A percentile compares a stretch with the other conserved stretches of the same genome.
phyloP scores from a whole-genome alignment of 2,113 vertebrate genomes.

The Seriola rivoliana region DNA sequence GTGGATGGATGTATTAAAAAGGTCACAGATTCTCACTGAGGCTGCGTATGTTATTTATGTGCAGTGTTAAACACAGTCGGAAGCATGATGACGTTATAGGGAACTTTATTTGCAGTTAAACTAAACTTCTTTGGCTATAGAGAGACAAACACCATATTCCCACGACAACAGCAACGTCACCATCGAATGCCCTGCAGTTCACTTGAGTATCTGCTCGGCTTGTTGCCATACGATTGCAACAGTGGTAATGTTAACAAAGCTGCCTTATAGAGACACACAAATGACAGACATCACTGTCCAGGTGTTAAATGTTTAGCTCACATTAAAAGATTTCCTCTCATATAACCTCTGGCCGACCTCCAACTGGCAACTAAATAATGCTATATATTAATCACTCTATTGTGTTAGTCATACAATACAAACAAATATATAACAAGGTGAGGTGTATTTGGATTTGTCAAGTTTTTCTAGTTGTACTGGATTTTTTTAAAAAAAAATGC shows the following conservation, averaged over 20 bases:
- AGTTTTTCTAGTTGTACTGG: conserved; percentile 25
- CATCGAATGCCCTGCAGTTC: not conserved
- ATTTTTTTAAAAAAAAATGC: conserved; percentile 25
- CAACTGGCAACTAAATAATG: conserved; percentile 30
- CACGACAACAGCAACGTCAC: conserved; percentile 1
- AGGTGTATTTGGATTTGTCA: conserved; percentile 64
- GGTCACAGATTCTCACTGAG: not conserved
- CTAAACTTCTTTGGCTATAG: conserved; percentile 64
- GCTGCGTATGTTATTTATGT: too few species aligned
- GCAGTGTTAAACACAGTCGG: not conserved
- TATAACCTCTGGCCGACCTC: conserved; percentile 34
- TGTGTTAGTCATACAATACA: conserved; percentile 61
- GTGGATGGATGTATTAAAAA: too few species aligned
- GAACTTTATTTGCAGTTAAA: conserved; percentile 64
- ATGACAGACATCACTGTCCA: conserved; percentile 10
- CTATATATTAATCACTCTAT: conserved; percentile 52
- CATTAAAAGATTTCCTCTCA: conserved; percentile 24
- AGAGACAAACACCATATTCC: conserved; percentile 42
- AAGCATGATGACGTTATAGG: conserved; percentile 5
- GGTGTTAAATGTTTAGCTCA: conserved; percentile 26
- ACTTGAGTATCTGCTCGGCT: conserved; percentile 8
- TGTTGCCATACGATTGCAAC: conserved; percentile 18
- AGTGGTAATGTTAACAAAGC: conserved; percentile 62
- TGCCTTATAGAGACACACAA: conserved; percentile 52
- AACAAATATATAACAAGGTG: conserved; percentile 52